Evolutionary conservation across 1,140 invertebrate species (phyloP).

Genomic region (Drosophila ohnishii): DNA sequence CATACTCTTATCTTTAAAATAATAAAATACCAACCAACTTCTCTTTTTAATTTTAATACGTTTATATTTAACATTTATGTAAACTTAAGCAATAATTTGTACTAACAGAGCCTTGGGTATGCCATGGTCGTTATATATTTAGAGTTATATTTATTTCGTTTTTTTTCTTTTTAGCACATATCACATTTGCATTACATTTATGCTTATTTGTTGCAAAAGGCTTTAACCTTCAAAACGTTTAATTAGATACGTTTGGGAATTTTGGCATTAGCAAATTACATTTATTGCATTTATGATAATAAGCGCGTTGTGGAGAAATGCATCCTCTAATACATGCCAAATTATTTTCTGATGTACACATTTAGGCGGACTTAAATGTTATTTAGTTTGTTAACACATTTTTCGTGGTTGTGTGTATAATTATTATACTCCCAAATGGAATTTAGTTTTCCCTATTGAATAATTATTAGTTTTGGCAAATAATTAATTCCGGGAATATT

Average conservation of each 20-base stretch:
- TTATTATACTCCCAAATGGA: slow-evolving; percentile 26
- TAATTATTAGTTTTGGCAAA: slow-evolving; percentile 18
- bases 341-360: slow-evolving; percentile 30
- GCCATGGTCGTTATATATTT: not conserved
- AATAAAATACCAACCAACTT: not conserved
- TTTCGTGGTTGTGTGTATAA: slow-evolving; percentile 11
- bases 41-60: too few relatives aligned
- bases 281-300: slow-evolving; percentile 50
- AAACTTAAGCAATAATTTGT: not conserved
- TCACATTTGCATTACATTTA: slow-evolving; percentile 23
- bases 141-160: not conserved
- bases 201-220: not conserved
- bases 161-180: not conserved
- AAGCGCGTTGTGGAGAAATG: slow-evolving; percentile 6
- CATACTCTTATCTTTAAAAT: not conserved
- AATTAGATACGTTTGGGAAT: slow-evolving; percentile 43
- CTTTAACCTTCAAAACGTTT: slow-evolving; percentile 43
- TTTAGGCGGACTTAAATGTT: slow-evolving; percentile 22
- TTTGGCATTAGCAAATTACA: slow-evolving; percentile 49
- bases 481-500: slow-evolving; percentile 22
- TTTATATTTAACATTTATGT: not conserved
- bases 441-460: slow-evolving; percentile 20
- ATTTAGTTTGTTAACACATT: slow-evolving; percentile 51
- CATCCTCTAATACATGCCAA: slow-evolving; percentile 33
- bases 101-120: not conserved